Conservation (phyloP, 2,113 vertebrate species). For the Pseudopodoces humilis region DNA sequence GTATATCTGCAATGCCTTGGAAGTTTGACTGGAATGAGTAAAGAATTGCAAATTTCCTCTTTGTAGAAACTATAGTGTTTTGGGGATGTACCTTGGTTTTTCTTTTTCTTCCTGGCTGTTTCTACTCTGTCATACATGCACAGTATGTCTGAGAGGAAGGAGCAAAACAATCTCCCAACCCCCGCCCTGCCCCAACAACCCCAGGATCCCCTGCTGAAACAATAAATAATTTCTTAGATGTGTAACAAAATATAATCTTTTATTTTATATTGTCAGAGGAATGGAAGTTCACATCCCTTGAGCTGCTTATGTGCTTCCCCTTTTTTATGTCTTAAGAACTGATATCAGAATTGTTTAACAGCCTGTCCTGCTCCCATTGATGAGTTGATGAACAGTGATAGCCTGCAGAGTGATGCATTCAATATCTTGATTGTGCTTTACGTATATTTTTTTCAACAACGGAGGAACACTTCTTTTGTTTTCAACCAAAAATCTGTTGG, state of each 20-base stretch:
- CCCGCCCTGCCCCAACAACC: not conserved
- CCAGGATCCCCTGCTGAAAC: not conserved
- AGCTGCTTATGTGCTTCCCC: not conserved
- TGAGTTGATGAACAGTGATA: not conserved
- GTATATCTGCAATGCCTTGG: not conserved
- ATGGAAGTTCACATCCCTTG: not conserved
- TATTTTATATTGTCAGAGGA: not conserved
- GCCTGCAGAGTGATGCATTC: not conserved
- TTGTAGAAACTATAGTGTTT: not conserved
- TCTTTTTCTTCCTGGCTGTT: not conserved
- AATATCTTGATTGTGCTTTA: not conserved
- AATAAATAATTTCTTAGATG: not conserved
- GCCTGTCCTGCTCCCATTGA: not conserved
- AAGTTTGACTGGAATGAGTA: conserved; percentile 4
- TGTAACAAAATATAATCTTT: not conserved
- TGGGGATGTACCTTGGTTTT: not conserved
- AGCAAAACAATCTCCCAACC: fast-evolving
- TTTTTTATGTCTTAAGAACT: not conserved
- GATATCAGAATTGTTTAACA: not conserved
- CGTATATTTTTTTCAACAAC: not conserved
- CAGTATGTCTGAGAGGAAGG: not conserved
- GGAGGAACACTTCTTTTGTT: not conserved
- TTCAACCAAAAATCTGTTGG: not conserved
- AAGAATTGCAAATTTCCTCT: not conserved
- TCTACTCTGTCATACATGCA: not conserved